Evolutionary conservation across 2,797 vertebrate species (phyloP).

Genomic region (Arrhamphus sclerolepis): DNA sequence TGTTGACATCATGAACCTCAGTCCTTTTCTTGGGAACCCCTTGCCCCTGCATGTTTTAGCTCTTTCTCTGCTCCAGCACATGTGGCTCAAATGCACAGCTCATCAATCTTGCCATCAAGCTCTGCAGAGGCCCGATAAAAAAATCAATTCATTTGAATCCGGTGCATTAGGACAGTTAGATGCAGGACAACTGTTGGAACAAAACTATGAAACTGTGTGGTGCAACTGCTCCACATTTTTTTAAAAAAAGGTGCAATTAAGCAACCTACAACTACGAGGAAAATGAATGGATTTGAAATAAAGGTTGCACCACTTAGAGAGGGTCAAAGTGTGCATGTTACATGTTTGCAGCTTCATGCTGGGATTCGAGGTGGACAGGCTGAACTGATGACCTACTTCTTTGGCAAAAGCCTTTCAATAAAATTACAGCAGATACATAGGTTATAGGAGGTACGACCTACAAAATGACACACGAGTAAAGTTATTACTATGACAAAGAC

Average conservation of each 20-base stretch:
- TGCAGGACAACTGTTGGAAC: too few relatives aligned
- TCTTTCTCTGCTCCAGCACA: too few relatives aligned
- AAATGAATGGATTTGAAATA: not conserved
- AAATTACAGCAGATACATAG: slow-evolving; percentile 52
- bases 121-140: too few relatives aligned
- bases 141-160: too few relatives aligned
- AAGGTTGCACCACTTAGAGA: not conserved
- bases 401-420: slow-evolving; percentile 59
- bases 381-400: slow-evolving; percentile 67
- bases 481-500: not conserved
- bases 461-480: slow-evolving; percentile 3
- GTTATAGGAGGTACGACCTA: slow-evolving; percentile 29
- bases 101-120: too few relatives aligned
- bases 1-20: too few relatives aligned
- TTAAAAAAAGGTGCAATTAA: not conserved
- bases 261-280: not conserved
- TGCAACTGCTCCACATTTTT: too few relatives aligned
- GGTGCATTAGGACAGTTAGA: too few relatives aligned
- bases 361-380: slow-evolving; percentile 25
- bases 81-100: too few relatives aligned
- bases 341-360: not conserved
- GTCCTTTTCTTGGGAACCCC: too few relatives aligned
- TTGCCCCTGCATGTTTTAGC: too few relatives aligned
- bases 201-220: too few relatives aligned
- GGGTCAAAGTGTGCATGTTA: not conserved